Evolutionary conservation across 2,113 vertebrate genomes (phyloP), one percentile per base, ranked within the genome.

Genomic region (Neotragus moschatus): DNA sequence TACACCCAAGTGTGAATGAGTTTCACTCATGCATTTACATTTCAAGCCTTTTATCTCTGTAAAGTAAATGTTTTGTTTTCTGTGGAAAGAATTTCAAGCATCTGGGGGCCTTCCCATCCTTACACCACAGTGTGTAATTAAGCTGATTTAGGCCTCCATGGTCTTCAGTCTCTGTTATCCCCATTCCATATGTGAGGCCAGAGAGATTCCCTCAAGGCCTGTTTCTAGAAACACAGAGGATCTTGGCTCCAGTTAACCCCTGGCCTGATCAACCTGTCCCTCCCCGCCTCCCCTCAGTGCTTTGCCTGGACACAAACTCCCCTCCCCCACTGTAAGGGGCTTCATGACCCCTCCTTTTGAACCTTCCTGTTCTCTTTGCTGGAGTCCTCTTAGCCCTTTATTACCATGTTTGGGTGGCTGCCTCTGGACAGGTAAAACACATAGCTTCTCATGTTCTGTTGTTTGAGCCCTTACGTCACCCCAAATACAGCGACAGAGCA

Each of bases 1-100:
- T 87, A 89, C 90, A 90, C 70, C 36, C 30, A 77, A 88, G 92
- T 97, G 95, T 94, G 95, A 97, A 92, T 92, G 94, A 96, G 84
- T 92, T 95, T 95, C 47, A 79, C 81, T 96, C 92, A 39, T 13
- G 36, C n/a, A 25, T 95, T 92, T 79, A 36, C 60, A 58, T 88
- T 86, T 61, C 49, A 85, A 96, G 86, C 17, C 93, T 94, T 97
- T 98, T 96, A 98, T 97, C 82, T 98, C 82, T 90, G 84, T 94
- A 91, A 96, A 98, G 75, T 90, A 96, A 97, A 86, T 89, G 77
- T 97, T 98, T 97, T 97, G 94, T 87, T 98, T 97, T 91, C 91
- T 91, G 55, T 82, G 47, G 92, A 96, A 96, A 92, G 90, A 97
- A 97, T 97, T 95, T 94, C 47, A 97, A 97, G 88, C 96, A 96